Conservation (phyloP, 2,888 invertebrate species). For the Lasioglossum zephyrum region DNA sequence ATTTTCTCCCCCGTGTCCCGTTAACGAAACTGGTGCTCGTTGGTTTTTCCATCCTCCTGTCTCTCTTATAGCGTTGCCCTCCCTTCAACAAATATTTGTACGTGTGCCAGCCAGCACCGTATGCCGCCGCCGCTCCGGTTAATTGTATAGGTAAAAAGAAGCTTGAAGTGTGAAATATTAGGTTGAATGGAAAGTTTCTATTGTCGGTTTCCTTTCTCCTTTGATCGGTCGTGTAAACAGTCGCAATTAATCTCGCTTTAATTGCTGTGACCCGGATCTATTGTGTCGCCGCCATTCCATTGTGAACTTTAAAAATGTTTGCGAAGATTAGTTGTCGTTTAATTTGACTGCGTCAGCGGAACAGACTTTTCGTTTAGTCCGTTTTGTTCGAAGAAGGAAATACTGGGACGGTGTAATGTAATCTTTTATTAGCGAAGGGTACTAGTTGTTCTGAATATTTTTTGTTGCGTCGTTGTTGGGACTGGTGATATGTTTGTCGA, state of each 20-base stretch:
- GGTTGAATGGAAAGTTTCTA: not conserved
- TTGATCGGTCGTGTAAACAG: not conserved
- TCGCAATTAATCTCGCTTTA: not conserved
- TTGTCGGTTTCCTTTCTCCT: not conserved
- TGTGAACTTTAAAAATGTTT: not conserved
- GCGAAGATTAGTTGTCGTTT: not conserved
- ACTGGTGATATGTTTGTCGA: not conserved
- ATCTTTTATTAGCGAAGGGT: not conserved
- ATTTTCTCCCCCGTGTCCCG: not conserved
- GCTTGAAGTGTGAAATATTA: not conserved
- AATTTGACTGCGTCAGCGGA: not conserved
- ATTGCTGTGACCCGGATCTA: not conserved
- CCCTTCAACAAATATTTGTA: not conserved
- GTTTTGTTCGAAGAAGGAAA: not conserved
- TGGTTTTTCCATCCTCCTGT: not conserved
- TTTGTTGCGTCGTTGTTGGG: not conserved
- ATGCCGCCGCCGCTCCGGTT: not conserved
- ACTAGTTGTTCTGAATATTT: not conserved
- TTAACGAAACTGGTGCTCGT: not conserved
- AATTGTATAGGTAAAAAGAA: not conserved
- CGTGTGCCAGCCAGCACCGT: not conserved
- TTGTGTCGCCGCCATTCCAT: not conserved
- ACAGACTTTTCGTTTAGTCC: not conserved
- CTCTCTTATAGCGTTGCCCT: not conserved
- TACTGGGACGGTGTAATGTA: not conserved